Evolutionary conservation across 2,888 invertebrate species (phyloP), one percentile per base, ranked within the genome.

Genomic region (Graphium colonna): DNA sequence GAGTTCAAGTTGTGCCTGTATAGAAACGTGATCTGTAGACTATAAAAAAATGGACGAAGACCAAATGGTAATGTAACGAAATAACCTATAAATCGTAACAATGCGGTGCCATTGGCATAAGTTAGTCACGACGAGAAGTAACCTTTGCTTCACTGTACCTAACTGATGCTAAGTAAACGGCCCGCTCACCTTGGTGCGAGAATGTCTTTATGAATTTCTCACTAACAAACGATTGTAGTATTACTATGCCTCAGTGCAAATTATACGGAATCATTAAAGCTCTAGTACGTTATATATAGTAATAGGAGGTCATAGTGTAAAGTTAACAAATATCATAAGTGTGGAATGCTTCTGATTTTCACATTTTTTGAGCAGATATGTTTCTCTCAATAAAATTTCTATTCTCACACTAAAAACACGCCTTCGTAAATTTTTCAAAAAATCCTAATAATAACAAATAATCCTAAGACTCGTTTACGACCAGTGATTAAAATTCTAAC

Each of bases 61-160:
- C 44, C 49, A 65, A 70, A 69, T 68, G 64, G 67, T 62, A 57
- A 57, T 50, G 58, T 57, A 62, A 62, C 59, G 55, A 57, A 59
- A 56, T 58, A 59, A 50, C 36, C 45, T 59, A 66, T 69, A 69
- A 68, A 71, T 68, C 63, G 63, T 65, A 63, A 68, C 71, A 73
- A 70, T 69, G 61, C 63, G 52, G 58, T 61, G 61, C 56, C 58
- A 60, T 65, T 59, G 62, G 58, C 61, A 62, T 64, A 60, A 61
- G 63, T 71, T 38, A 74, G 80, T 80, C 80, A 81, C 80, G 79
- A 77, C 55, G 61, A 70, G 64, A 71, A 67, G 62, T 75, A 80
- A 82, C 81, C 81, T 82, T 82, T 81, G 67, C 59, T 57, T 65
- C 62, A 67, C 71, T 75, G 60, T 75, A 68, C 63, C 67, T 60